These are phyloP conservation scores for Acanthosepion esculentum DNA, from an alignment of 2,888 invertebrate genomes.

Conservation along the genomic window DNA sequence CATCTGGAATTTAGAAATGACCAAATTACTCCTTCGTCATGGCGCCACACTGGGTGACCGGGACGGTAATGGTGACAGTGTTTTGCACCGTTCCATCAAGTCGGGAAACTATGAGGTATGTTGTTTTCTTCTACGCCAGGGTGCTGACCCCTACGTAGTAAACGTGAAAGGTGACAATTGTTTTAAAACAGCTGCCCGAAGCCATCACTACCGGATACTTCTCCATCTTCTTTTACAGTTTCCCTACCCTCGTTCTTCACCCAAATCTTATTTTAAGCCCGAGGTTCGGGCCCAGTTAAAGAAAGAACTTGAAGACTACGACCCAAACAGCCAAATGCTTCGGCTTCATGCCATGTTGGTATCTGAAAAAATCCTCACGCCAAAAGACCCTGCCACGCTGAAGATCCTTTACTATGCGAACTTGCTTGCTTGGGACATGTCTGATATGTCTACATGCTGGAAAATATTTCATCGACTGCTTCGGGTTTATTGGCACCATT, in stretches of 20 bases:
- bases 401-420: neutral
- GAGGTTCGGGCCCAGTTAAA: neutral
- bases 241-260: neutral
- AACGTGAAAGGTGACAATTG: neutral
- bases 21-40: neutral
- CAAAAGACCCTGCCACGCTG: neutral
- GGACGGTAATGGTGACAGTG: neutral
- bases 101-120: neutral
- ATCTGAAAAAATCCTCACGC: neutral
- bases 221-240: neutral
- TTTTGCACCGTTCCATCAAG: neutral
- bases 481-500: neutral
- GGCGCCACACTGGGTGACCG: neutral
- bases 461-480: neutral
- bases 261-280: neutral
- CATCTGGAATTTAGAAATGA: neutral
- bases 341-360: neutral
- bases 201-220: neutral
- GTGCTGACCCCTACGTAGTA: neutral
- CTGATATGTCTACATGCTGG: neutral
- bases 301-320: neutral
- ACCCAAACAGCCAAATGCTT: neutral
- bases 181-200: neutral
- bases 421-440: neutral
- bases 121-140: neutral